A percentile compares a stretch with the other conserved stretches of the same genome.
Conservation (phyloP, 1,140 invertebrate genomes). For the Trichonephila clavata region DNA sequence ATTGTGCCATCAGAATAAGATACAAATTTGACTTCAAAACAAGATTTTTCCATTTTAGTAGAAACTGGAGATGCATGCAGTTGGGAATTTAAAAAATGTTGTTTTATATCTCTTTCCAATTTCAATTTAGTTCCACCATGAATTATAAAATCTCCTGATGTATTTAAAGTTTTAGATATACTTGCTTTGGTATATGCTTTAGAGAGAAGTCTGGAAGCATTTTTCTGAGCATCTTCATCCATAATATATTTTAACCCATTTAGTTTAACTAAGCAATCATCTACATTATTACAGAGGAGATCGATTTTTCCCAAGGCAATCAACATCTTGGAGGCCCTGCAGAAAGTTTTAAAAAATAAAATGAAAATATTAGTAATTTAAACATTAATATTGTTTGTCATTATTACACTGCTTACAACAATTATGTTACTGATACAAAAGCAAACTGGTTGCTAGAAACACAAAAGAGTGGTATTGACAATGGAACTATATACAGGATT, state of each 20-base stretch:
- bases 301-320: slow-evolving; percentile 51
- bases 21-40: slow-evolving; percentile 39
- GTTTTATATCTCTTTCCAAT: slow-evolving; percentile 33
- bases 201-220: slow-evolving; percentile 10
- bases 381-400: no score
- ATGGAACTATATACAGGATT: no score
- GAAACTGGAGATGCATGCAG: slow-evolving; percentile 53
- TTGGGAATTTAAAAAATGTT: slow-evolving; percentile 41
- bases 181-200: neutral
- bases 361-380: neutral
- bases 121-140: neutral
- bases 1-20: neutral
- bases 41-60: neutral
- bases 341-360: neutral
- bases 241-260: slow-evolving; percentile 68
- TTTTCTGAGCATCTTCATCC: slow-evolving; percentile 34
- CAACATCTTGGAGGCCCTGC: slow-evolving; percentile 56
- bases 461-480: no score
- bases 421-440: no score
- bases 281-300: slow-evolving; percentile 34
- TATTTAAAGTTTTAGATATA: neutral
- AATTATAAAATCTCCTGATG: slow-evolving; percentile 31
- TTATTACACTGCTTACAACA: no score
- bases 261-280: slow-evolving; percentile 62
- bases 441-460: no score